Evolutionary conservation across 2,797 vertebrate species (phyloP), one percentile per base, ranked within the genome.

Genomic region (Serranus cabrilla): DNA sequence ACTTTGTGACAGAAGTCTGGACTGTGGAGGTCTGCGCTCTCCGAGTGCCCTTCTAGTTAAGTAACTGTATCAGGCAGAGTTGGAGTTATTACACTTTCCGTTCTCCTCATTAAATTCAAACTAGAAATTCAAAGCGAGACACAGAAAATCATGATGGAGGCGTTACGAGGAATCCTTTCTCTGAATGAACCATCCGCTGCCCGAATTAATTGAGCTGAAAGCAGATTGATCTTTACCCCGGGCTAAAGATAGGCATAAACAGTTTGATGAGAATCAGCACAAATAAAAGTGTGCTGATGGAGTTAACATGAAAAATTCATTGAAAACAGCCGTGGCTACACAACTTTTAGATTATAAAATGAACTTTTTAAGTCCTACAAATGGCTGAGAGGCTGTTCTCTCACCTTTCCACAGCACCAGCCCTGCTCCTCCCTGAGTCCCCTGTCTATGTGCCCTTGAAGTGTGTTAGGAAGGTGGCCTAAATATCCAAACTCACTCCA

Each of bases 381-480:
- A 71, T 49, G 23, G 40, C 64, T 80, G 59, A 42, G 39, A 57
- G 69, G 71, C 60, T 66, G 57, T 81, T 82, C 37, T 79, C 66
- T 87, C 78, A 82, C 76, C 75, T 80, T 80, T 61, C 60, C 42
- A 60, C 52, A 40, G 47, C 10, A 52, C n/a, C 34, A 50, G 52
- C 56, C 16, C 70, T 60, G 83, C 70, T 82, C 83, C 47, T 78
- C 72, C 77, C 74, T 63, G 46, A 62, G 31, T 72, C 75, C 73
- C 69, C 57, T 40, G 45, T 59, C 62, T 62, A 14, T 55, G 70
- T 83, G 85, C 39, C 84, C 91, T 92, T 90, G 70, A 74, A 62
- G 58, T 66, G 68, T 81, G 56, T 39, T 40, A 74, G 67, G 71
- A 85, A 87, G 76, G 85, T 86, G 86, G 78, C 87, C 86, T 87